phyloP scores from a whole-genome alignment of 1,140 invertebrate species.

The Batillaria attramentaria region DNA sequence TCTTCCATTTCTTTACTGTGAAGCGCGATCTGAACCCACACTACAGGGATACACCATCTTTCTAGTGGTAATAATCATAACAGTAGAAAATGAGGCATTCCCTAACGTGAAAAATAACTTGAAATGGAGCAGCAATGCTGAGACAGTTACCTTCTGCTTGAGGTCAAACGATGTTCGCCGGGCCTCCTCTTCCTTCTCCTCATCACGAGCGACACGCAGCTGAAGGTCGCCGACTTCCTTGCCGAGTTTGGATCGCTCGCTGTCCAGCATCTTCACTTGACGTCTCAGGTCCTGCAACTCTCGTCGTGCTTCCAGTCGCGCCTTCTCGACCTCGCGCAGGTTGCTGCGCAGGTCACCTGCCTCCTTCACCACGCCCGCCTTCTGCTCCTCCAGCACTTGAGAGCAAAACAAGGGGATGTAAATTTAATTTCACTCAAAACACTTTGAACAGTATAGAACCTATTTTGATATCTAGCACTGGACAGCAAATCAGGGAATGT shows the following conservation, averaged over 20 bases:
- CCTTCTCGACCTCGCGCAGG: constrained; percentile 85
- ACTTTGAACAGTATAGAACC: too few relatives aligned
- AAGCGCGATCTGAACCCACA: too few relatives aligned
- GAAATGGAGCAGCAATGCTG: too few relatives aligned
- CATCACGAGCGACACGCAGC: constrained; percentile 81
- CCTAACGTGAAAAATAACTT: too few relatives aligned
- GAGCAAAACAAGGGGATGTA: too few relatives aligned
- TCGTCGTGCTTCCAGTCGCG: constrained; percentile 73
- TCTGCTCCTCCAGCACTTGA: constrained; percentile 86
- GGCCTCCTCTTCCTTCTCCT: constrained; percentile 84
- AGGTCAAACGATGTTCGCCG: constrained; percentile 68
- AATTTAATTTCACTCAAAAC: too few relatives aligned
- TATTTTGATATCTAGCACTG: too few relatives aligned
- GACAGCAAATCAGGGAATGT: too few relatives aligned
- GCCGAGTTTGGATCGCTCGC: constrained; percentile 69
- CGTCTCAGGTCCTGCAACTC: constrained; percentile 71
- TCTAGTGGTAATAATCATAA: too few relatives aligned
- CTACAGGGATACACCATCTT: too few relatives aligned
- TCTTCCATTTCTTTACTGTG: too few relatives aligned
- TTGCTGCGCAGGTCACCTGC: constrained; percentile 80
- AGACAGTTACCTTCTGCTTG: constrained; percentile 72
- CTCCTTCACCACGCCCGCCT: constrained; percentile 78
- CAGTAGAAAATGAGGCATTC: too few relatives aligned
- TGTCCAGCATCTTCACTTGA: constrained; percentile 71
- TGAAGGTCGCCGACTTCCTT: constrained; percentile 86